Conservation (phyloP, 2,113 vertebrate genomes). For the Etheostoma spectabile region DNA sequence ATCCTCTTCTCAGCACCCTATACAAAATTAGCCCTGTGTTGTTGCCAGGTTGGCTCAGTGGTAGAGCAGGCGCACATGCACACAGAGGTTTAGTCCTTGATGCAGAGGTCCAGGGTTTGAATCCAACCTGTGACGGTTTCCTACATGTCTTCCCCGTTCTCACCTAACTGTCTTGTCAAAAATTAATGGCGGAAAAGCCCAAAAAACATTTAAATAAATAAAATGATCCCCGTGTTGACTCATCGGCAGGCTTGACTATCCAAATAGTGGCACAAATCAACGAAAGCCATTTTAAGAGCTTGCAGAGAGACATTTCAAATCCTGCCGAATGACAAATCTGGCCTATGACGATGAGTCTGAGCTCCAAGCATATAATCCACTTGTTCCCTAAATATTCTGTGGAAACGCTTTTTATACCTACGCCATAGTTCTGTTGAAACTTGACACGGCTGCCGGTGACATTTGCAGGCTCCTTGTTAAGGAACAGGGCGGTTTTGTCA, state of each 20-base stretch:
- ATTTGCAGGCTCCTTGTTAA: conserved; percentile 15
- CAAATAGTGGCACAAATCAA: conserved; percentile 57
- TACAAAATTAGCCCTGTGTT: conserved; percentile 4
- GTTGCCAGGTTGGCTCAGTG: neutral
- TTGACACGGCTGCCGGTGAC: conserved; percentile 14
- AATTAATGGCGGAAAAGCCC: too few species aligned
- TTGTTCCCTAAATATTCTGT: conserved; percentile 62
- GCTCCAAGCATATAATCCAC: conserved; percentile 56
- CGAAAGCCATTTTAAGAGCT: conserved; percentile 54
- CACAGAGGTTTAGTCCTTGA: too few species aligned
- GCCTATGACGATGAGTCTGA: conserved; percentile 46
- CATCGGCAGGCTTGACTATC: conserved; percentile 23
- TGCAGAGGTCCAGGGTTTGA: too few species aligned
- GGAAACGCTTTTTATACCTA: conserved; percentile 31
- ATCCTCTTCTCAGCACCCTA: conserved; percentile 13
- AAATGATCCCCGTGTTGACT: conserved; percentile 16
- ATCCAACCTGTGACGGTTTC: too few species aligned
- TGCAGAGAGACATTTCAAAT: conserved; percentile 59
- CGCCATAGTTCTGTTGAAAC: conserved; percentile 31
- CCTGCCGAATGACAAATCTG: conserved; percentile 60
- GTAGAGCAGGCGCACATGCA: too few species aligned
- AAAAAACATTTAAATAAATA: too few species aligned
- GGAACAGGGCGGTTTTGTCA: conserved; percentile 22
- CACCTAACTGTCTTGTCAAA: too few species aligned
- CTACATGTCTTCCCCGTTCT: too few species aligned